Evolutionary conservation across 2,888 invertebrate genomes (phyloP), one percentile per base, ranked within the genome.

Genomic region (Rhopalosiphum nymphaeae): DNA sequence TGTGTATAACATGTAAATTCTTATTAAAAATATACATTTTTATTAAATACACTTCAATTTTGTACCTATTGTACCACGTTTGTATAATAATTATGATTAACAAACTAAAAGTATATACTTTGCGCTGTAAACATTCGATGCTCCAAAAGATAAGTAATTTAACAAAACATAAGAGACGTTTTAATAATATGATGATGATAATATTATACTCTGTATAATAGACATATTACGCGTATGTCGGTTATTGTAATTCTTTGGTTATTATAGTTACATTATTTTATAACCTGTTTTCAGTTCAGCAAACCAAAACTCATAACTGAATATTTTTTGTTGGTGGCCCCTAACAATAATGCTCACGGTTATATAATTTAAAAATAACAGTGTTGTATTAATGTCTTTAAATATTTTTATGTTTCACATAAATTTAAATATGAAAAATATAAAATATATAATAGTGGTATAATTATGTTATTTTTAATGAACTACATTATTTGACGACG

Each of bases 241-340:
- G 44, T 44, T 89, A 89, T 89, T 89, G 44, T 89, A 26, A 10
- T 56, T 42, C 57, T 29, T 13, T 42, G 26, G 88, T 21, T 86
- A 49, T n/a, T 49, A 88, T 89, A n/a, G 46, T 46, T 67, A 67
- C 36, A 67, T 67, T n/a, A 42, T 56, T 56, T 10, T 36, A 86
- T 26, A 61, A 92, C 87, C 92, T 16, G 92, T 87, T 92, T 89
- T 49, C 1, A 49, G 92, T 92, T 92, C 61, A 87, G 87, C 92
- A 92, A 92, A 92, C 92, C 46, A 92, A 87, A 92, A 92, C 61
- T 87, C 87, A 61, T 87, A 49, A 92, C 46, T 87, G 92, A 87
- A 87, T 92, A 92, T 92, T 92, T 92, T 87, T 92, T 10, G 92
- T 87, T 87, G 49, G 87, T n/a, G 46, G 44, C 87, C 61, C 87